Evolutionary conservation across 1,140 invertebrate genomes (phyloP).

Genomic region (Tetragonula clypearis): DNA sequence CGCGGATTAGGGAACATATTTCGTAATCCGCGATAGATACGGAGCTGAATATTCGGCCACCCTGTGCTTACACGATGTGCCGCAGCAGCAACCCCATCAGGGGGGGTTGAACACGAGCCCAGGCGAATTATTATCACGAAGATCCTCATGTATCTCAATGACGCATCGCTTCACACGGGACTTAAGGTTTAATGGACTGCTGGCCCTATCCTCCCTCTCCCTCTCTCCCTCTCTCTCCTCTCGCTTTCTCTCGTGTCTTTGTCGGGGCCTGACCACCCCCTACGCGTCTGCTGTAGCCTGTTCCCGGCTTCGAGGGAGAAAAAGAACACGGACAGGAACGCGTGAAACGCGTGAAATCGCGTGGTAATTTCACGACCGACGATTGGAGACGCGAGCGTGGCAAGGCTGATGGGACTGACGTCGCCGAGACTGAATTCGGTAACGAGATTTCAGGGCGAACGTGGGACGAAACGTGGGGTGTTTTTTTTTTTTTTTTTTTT

Average conservation of each 20-base stretch:
- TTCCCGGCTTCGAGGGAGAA: background rate
- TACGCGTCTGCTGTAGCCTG: too few species aligned
- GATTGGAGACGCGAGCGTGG: background rate
- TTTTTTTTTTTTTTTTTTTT: constrained; percentile 5
- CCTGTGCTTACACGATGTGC: constrained; percentile 28
- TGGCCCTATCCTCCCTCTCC: background rate
- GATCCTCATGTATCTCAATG: constrained; percentile 79
- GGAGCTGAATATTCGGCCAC: constrained; percentile 24
- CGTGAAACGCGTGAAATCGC: constrained; percentile 52
- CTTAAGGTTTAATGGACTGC: constrained; percentile 80
- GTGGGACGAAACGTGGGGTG: constrained; percentile 6
- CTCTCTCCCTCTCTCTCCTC: too few species aligned
- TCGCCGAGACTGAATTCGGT: constrained; percentile 26
- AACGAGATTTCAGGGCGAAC: constrained; percentile 34
- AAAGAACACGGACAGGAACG: background rate
- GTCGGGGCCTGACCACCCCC: background rate
- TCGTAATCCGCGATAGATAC: constrained; percentile 76
- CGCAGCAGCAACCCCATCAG: constrained; percentile 34
- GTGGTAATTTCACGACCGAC: constrained; percentile 39
- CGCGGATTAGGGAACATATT: constrained; percentile 78
- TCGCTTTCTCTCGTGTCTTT: background rate
- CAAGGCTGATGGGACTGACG: constrained; percentile 16
- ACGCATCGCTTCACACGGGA: constrained; percentile 81
- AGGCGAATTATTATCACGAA: constrained; percentile 77
- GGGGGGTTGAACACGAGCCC: constrained; percentile 25